Evolutionary conservation across 2,797 vertebrate species (phyloP).

Genomic region (Eurystomus glaucurus): DNA sequence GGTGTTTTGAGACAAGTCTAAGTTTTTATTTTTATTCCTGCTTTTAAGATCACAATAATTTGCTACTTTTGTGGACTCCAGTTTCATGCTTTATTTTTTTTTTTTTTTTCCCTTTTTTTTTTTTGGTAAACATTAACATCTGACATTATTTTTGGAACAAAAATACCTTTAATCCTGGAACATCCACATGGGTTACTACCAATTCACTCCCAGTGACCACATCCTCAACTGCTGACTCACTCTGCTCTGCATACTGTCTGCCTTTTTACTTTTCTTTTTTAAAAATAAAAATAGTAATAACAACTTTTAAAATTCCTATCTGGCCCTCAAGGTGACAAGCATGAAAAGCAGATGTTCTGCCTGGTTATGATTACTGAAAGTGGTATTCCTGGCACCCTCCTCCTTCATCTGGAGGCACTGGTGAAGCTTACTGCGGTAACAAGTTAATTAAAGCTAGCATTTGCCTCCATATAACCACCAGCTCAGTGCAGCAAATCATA

Average conservation of each 20-base stretch:
- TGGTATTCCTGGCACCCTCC: neutral
- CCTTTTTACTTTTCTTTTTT: neutral
- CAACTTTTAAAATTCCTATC: neutral
- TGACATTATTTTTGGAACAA: neutral
- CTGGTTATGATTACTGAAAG: neutral
- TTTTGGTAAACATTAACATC: neutral
- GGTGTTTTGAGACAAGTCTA: neutral
- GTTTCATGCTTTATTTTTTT: neutral
- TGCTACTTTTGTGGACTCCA: neutral
- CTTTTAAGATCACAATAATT: neutral
- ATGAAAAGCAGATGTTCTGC: conserved; percentile 5
- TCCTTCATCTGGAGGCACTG: neutral
- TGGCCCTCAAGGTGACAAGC: neutral
- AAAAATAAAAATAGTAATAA: neutral
- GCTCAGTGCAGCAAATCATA: neutral
- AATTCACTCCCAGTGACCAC: neutral
- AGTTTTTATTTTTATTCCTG: neutral
- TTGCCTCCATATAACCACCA: neutral
- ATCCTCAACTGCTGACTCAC: conserved; percentile 33
- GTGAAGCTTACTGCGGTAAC: neutral
- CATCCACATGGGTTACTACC: neutral
- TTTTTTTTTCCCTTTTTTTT: neutral
- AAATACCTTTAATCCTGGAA: neutral
- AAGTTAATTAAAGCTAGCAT: neutral
- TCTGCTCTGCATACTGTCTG: neutral